Evolutionary conservation across 2,113 vertebrate species (phyloP).

Genomic region (Willisornis vidua): DNA sequence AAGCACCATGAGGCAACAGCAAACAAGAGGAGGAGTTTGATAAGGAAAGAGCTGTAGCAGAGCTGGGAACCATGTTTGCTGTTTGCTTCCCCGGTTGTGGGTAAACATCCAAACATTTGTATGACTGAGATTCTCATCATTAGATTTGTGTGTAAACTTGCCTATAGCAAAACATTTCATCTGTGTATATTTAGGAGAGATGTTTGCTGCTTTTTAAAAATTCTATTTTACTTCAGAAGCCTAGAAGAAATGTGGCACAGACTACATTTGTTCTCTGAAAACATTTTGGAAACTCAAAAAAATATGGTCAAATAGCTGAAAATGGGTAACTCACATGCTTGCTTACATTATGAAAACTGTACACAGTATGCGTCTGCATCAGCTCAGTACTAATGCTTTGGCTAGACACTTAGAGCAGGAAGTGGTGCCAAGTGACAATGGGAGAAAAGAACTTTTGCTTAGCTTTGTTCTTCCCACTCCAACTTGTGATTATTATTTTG

Average conservation of each 20-base stretch:
- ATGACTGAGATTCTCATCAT: constrained; percentile 16
- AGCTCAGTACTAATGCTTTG: neutral
- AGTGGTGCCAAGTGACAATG: neutral
- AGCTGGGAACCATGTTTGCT: neutral
- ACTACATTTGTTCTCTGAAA: neutral
- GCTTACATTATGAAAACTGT: neutral
- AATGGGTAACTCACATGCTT: neutral
- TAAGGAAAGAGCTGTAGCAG: neutral
- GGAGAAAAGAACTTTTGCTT: neutral
- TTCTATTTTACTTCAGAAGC: neutral
- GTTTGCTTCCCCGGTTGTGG: neutral
- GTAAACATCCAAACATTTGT: constrained; percentile 10
- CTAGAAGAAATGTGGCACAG: neutral
- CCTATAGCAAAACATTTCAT: neutral
- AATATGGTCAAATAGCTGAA: neutral
- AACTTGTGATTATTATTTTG: neutral
- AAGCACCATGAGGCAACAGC: neutral
- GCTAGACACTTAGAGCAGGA: neutral
- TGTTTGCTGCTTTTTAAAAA: neutral
- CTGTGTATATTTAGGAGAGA: neutral
- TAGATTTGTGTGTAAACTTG: neutral
- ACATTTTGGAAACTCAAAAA: neutral
- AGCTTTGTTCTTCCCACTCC: neutral
- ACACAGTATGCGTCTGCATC: neutral
- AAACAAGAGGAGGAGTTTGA: neutral